Conservation (phyloP, 1,140 invertebrate genomes). For the Trachymyrmex cornetzi region DNA sequence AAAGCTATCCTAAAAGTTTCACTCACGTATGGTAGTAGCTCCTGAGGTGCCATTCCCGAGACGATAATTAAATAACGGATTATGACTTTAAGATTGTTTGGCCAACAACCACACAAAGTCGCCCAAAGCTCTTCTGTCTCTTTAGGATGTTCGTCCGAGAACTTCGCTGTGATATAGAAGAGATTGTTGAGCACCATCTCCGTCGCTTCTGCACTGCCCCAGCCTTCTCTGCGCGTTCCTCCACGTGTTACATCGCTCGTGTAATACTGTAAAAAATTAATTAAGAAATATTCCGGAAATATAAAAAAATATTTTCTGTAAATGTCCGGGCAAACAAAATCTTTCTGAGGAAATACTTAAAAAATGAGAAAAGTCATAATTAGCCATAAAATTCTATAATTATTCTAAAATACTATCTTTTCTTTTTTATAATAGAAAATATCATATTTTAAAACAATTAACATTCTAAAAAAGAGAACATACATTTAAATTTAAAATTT, state of each 20-base stretch:
- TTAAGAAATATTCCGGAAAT: not conserved
- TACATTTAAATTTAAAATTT: not conserved
- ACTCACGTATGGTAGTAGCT: conserved; percentile 95
- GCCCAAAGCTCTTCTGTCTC: conserved; percentile 99
- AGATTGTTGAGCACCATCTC: conserved; percentile 99
- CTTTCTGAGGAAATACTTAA: not conserved
- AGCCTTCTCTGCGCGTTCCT: conserved; percentile 93
- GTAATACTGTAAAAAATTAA: conserved; percentile 89
- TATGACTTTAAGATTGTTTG: conserved; percentile 98
- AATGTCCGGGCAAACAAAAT: not conserved
- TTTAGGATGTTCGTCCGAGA: conserved; percentile 97
- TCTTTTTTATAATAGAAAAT: not conserved
- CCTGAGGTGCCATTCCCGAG: conserved; percentile 97
- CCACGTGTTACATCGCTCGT: conserved; percentile 89
- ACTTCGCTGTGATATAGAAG: conserved; percentile 99
- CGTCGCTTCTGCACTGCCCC: conserved; percentile 99
- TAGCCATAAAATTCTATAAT: not conserved
- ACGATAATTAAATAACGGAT: conserved; percentile 99
- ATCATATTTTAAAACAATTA: not conserved
- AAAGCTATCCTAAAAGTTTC: not conserved
- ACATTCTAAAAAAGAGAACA: not conserved
- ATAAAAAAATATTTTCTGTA: not conserved
- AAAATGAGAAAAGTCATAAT: not conserved
- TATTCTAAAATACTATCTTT: conserved; percentile 1
- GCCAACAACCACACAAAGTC: conserved; percentile 97